Percentiles rank a stretch among this genome's conserved stretches.
Evolutionary conservation across 2,797 vertebrate species (phyloP).

Genomic region (Peromyscus attwateri): DNA sequence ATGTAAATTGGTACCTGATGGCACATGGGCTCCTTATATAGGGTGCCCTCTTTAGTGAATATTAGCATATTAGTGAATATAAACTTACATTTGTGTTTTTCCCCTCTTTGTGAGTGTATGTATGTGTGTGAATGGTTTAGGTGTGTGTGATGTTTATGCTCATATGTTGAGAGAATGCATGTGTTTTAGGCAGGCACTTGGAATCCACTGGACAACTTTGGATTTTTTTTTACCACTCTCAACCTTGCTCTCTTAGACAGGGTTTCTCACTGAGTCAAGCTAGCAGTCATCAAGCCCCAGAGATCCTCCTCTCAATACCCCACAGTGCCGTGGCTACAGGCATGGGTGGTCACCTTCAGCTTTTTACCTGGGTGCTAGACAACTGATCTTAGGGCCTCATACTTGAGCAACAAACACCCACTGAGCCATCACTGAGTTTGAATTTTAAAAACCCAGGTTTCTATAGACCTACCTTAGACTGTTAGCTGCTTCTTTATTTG

Average conservation of each 20-base stretch:
- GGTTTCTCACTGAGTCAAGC: background rate
- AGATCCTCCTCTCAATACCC: background rate
- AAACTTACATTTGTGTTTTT: background rate
- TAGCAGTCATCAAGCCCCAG: background rate
- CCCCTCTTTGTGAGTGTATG: background rate
- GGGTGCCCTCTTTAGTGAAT: background rate
- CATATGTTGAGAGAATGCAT: background rate
- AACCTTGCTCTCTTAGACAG: background rate
- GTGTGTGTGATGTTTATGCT: background rate
- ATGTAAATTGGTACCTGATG: background rate
- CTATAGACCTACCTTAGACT: background rate
- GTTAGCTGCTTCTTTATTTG: no score
- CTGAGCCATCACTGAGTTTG: background rate
- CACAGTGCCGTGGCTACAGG: background rate
- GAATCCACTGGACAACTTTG: no score
- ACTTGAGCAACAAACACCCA: background rate
- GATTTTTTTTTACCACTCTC: background rate
- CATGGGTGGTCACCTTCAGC: background rate
- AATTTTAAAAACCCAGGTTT: conserved; percentile 53
- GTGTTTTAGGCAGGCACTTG: no score
- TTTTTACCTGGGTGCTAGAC: background rate
- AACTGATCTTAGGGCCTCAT: background rate
- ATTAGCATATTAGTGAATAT: background rate
- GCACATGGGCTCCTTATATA: background rate
- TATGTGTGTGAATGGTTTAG: background rate